A percentile compares a stretch with the other conserved stretches of the same genome.
Evolutionary conservation across 2,797 vertebrate genomes (phyloP).

Genomic region (Oreochromis grahami): DNA sequence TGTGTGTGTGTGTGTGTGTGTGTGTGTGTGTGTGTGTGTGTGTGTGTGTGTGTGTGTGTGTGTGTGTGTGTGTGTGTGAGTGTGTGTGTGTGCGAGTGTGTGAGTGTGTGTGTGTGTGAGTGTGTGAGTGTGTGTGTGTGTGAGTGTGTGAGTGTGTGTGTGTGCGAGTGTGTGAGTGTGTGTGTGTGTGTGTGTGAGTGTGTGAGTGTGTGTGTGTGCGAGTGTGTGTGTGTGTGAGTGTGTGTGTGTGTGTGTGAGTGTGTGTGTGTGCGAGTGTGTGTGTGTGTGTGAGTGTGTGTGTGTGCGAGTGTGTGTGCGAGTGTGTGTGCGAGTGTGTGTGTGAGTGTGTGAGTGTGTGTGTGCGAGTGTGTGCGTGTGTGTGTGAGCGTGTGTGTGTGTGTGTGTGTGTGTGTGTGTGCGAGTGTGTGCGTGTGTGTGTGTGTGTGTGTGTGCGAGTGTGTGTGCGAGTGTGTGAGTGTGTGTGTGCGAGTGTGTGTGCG

Average conservation of each 20-base stretch:
- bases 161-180: too few species aligned
- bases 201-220: rapidly evolving
- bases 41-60: rapidly evolving
- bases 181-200: rapidly evolving
- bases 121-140: rapidly evolving
- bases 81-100: rapidly evolving
- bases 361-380: rapidly evolving
- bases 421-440: rapidly evolving
- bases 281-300: too few species aligned
- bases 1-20: rapidly evolving
- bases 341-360: rapidly evolving
- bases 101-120: rapidly evolving
- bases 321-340: rapidly evolving
- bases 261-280: rapidly evolving
- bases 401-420: rapidly evolving
- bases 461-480: rapidly evolving
- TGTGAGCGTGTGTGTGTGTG: rapidly evolving
- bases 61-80: rapidly evolving
- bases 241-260: rapidly evolving
- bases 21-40: rapidly evolving
- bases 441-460: rapidly evolving
- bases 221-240: rapidly evolving
- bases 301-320: too few species aligned
- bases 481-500: too few species aligned
- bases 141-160: rapidly evolving